Evolutionary conservation across 2,113 vertebrate species (phyloP).

Genomic region (Otis tarda): DNA sequence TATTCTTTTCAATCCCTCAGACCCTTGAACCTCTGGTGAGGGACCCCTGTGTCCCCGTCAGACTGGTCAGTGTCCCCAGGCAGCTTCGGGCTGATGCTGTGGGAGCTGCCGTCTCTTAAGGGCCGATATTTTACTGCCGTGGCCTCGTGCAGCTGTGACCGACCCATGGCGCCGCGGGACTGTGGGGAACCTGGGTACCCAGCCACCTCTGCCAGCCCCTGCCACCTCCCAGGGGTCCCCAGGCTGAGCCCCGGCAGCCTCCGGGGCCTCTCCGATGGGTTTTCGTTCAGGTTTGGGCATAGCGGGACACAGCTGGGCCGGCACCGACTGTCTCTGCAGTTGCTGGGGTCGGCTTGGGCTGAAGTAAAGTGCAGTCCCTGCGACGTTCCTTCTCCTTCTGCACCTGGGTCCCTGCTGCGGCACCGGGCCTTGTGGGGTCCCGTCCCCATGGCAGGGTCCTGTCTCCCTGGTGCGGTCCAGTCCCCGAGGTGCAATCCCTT

Average conservation of each 20-base stretch:
- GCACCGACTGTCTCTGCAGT: neutral
- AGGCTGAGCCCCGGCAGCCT: neutral
- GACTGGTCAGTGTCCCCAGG: fast-evolving
- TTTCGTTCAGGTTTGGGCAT: neutral
- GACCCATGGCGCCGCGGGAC: fast-evolving
- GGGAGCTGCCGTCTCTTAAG: neutral
- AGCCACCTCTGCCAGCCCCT: neutral
- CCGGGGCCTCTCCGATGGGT: fast-evolving
- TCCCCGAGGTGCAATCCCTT: neutral
- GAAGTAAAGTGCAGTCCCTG: neutral
- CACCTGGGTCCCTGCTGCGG: neutral
- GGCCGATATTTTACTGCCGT: neutral
- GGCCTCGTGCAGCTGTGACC: neutral
- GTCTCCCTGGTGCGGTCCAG: fast-evolving
- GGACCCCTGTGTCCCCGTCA: fast-evolving
- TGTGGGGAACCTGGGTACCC: neutral
- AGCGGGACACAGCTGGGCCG: neutral
- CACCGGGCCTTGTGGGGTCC: fast-evolving
- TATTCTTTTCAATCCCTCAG: neutral
- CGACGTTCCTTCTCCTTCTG: neutral
- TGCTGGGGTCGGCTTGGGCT: neutral
- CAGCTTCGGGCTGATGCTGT: fast-evolving
- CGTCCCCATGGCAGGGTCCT: no score
- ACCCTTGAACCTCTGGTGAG: neutral
- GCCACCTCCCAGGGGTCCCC: fast-evolving